phyloP scores from a whole-genome alignment of 2,888 invertebrate species.

The Dysmachus trigonus region DNA sequence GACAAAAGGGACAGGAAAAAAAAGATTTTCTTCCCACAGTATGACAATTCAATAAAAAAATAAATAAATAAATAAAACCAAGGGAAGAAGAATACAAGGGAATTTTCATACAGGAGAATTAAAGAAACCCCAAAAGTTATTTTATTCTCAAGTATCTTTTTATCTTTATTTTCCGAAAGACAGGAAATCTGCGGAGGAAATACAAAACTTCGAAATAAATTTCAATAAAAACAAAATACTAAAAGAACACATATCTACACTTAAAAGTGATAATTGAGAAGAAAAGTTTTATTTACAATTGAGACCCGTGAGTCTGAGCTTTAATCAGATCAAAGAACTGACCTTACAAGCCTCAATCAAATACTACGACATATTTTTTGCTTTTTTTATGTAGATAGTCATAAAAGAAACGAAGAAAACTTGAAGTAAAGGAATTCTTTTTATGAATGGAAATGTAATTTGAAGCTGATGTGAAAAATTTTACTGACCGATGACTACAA shows the following conservation, averaged over 20 bases:
- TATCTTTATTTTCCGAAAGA: neutral
- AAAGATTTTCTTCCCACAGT: neutral
- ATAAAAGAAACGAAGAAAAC: neutral
- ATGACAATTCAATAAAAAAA: neutral
- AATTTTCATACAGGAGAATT: neutral
- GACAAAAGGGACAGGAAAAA: neutral
- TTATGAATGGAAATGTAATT: conserved; percentile 12
- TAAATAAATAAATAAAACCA: too few relatives aligned
- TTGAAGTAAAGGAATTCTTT: neutral
- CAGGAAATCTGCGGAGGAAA: conserved; percentile 4
- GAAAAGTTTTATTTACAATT: neutral
- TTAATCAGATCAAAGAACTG: neutral
- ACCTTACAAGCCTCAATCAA: neutral
- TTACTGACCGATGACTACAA: neutral
- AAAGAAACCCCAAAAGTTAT: conserved; percentile 1
- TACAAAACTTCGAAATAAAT: neutral
- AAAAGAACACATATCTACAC: too few relatives aligned
- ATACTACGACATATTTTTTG: too few relatives aligned
- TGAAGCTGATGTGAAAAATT: conserved; percentile 16
- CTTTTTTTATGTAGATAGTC: too few relatives aligned
- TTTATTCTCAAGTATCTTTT: neutral
- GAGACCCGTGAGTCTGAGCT: neutral
- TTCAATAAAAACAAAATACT: neutral
- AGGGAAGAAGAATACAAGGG: too few relatives aligned
- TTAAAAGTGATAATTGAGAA: neutral